Evolutionary conservation across 2,888 invertebrate species (phyloP), one percentile per base, ranked within the genome.

Genomic region (Habroteleia sp.): DNA sequence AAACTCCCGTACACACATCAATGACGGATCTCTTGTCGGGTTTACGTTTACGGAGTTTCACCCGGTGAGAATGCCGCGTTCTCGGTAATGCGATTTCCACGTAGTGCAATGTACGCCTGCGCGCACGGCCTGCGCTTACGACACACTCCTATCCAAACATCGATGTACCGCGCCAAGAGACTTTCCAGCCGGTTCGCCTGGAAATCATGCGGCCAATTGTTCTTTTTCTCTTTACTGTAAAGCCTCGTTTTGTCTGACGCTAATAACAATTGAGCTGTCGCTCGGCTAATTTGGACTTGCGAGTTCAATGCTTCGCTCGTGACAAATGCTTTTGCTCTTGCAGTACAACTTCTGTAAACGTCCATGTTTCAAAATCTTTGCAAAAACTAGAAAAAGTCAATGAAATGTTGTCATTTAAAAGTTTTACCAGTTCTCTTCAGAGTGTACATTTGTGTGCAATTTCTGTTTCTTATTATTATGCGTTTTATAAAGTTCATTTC

Each of bases 21-120:
- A 82, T 82, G 84, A 81, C 71, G 76, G 78, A 82, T 78, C 33
- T 60, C 60, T 62, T 66, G 80, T 48, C 75, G 63, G 76, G 79
- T 83, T 81, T 81, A 82, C 81, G 77, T 83, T 82, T 82, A 81
- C 82, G 83, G 84, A 79, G 79, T 80, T 82, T 79, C 81, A 78
- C 79, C 79, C 79, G 79, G 78, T 83, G 78, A 81, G 83, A 82
- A 83, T 74, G 66, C 79, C 77, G 73, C 68, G 78, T 81, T 82
- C 83, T 76, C 44, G 78, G 83, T 80, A 83, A 76, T 76, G 77
- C 77, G 78, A 77, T 81, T 83, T 84, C 84, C 81, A 79, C 81
- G 82, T 82, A 83, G 17, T 66, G 42, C 41, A 52, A 16, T 33
- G 31, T 62, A 54, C 27, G 37, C 62, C 63, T 25, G 46, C 33